phyloP scores from a whole-genome alignment of 2,113 vertebrate genomes.

The Cynocephalus volans region DNA sequence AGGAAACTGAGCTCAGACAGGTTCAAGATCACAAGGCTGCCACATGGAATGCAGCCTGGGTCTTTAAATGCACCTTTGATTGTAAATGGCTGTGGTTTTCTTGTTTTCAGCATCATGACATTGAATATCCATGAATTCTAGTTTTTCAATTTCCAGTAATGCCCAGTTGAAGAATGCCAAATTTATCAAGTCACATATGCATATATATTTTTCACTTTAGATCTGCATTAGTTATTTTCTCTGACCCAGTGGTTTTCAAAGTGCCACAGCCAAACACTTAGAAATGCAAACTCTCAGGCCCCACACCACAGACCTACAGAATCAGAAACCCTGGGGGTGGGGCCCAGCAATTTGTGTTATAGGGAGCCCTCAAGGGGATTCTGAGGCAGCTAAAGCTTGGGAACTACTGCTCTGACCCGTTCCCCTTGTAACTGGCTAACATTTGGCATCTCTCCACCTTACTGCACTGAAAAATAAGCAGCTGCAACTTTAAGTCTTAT shows the following conservation, averaged over 20 bases:
- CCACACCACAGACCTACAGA: not conserved
- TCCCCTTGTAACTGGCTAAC: not conserved
- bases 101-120: constrained; percentile 27
- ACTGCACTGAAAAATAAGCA: not conserved
- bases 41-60: not conserved
- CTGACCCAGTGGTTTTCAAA: not conserved
- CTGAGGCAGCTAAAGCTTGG: not conserved
- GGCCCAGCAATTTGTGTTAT: not conserved
- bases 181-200: not conserved
- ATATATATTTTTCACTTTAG: not conserved
- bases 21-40: not conserved
- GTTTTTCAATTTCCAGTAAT: constrained; percentile 36
- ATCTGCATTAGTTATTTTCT: not conserved
- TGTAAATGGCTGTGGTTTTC: not conserved
- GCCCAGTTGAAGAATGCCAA: not conserved
- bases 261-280: not conserved
- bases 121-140: not conserved
- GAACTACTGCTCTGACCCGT: not conserved
- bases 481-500: not conserved
- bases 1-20: not conserved
- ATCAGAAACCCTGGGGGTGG: not conserved
- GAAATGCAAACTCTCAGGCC: not conserved
- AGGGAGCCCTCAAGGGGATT: not conserved
- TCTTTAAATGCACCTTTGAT: not conserved
- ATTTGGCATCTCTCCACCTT: not conserved